A percentile compares a stretch with the other conserved stretches of the same genome.
Evolutionary conservation across 2,888 invertebrate species (phyloP).

Genomic region (Agriotes lineatus): DNA sequence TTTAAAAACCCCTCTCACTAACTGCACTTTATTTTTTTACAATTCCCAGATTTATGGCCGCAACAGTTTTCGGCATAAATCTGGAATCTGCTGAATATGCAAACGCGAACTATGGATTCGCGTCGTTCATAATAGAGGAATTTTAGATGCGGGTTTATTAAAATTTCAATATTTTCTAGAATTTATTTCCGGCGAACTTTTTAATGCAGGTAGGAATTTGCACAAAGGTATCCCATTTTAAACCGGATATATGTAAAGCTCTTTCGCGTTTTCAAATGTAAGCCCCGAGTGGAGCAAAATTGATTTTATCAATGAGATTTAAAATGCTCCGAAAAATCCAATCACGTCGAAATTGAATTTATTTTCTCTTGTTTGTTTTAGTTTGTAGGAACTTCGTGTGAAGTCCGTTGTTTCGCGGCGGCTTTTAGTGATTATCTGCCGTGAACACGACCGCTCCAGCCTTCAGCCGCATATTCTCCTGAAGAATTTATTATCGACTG

Average conservation of each 20-base stretch:
- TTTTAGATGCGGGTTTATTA: constrained; percentile 2
- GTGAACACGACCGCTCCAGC: constrained; percentile 22
- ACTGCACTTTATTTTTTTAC: too few relatives aligned
- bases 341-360: constrained; percentile 55
- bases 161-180: constrained; percentile 3
- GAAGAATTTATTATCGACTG: constrained; percentile 23
- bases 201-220: constrained; percentile 17
- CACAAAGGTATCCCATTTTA: constrained; percentile 35
- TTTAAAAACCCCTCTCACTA: too few relatives aligned
- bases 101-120: too few relatives aligned
- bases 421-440: constrained; percentile 39
- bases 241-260: constrained; percentile 39
- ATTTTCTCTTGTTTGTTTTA: constrained; percentile 48
- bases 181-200: neutral
- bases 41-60: too few relatives aligned
- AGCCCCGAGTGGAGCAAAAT: constrained; percentile 43
- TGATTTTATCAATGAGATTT: constrained; percentile 56
- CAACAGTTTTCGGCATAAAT: neutral
- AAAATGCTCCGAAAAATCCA: constrained; percentile 56
- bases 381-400: constrained; percentile 44
- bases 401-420: constrained; percentile 46
- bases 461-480: constrained; percentile 21
- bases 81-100: neutral
- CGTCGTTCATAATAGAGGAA: too few relatives aligned
- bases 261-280: constrained; percentile 41